A percentile compares a stretch with the other conserved stretches of the same genome.
These are phyloP conservation scores for Stegostoma tigrinum DNA, from an alignment of 2,113 vertebrate genomes.

Conservation along the genomic window DNA sequence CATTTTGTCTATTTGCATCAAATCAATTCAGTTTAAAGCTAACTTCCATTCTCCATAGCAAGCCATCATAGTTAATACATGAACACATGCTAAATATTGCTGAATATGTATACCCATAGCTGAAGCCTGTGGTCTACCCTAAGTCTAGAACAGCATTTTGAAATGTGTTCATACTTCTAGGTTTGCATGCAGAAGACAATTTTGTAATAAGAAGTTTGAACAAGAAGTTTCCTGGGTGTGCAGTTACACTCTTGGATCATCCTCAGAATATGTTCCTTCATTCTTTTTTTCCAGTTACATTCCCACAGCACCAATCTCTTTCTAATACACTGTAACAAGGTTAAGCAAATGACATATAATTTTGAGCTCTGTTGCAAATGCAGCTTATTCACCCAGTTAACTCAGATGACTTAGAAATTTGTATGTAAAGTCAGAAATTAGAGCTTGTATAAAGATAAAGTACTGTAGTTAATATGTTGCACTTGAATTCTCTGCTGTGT, in stretches of 20 bases:
- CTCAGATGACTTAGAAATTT: conserved; percentile 37
- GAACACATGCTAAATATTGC: not conserved
- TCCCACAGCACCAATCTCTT: conserved; percentile 12
- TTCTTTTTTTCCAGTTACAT: not conserved
- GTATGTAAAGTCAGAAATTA: conserved; percentile 46
- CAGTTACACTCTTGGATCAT: not conserved
- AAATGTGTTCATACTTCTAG: not conserved
- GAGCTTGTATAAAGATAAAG: conserved; percentile 47
- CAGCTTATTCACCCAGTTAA: not conserved
- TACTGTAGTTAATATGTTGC: conserved; percentile 70
- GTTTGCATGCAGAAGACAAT: not conserved
- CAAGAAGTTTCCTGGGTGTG: conserved; percentile 1
- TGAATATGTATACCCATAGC: not conserved
- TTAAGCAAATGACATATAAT: conserved; percentile 10
- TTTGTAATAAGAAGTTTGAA: not conserved
- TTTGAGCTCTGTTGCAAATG: conserved; percentile 24
- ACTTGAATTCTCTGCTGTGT: conserved; percentile 82
- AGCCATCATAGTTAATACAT: too few relatives aligned
- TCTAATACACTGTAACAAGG: not conserved
- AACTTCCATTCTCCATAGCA: not conserved
- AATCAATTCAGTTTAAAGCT: not conserved
- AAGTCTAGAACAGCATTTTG: not conserved
- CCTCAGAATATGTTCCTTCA: not conserved
- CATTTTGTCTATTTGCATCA: not conserved
- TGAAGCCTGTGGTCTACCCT: not conserved